These are phyloP conservation scores for Callyntrura guangdongensis DNA, from an alignment of 2,888 invertebrate species.

Conservation along the genomic window DNA sequence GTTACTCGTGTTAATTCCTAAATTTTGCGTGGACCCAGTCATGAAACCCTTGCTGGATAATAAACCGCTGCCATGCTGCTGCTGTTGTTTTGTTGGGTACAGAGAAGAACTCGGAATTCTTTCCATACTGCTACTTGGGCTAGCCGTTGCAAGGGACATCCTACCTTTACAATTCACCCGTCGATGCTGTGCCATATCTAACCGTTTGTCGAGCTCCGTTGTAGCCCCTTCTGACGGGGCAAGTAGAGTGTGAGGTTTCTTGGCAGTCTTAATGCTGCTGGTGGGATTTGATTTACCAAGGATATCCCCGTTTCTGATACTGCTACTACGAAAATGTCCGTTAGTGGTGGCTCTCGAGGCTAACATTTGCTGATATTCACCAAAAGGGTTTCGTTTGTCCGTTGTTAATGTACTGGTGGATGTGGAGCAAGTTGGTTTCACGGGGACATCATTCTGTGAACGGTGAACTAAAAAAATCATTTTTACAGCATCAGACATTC, in stretches of 20 bases:
- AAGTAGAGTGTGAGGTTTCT: no score
- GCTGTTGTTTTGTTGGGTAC: no score
- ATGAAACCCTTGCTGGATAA: neutral
- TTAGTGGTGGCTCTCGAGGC: slow-evolving; percentile 32
- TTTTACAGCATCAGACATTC: no score
- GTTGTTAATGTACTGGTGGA: neutral
- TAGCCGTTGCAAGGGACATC: slow-evolving; percentile 7
- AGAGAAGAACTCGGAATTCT: neutral
- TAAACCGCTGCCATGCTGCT: neutral
- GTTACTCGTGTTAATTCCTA: neutral
- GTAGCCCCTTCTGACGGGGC: neutral
- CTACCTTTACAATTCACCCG: slow-evolving; percentile 54
- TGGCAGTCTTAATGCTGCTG: no score
- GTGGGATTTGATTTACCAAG: no score
- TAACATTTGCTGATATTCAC: slow-evolving; percentile 65
- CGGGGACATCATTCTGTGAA: neutral
- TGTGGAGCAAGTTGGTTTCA: neutral
- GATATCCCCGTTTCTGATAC: neutral
- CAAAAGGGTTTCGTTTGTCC: slow-evolving; percentile 41
- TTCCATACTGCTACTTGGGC: neutral
- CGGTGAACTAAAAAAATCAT: neutral
- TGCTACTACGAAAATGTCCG: slow-evolving; percentile 17
- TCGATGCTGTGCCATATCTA: slow-evolving; percentile 40
- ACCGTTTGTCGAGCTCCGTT: slow-evolving; percentile 9
- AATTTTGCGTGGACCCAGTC: neutral